Evolutionary conservation across 2,797 vertebrate species (phyloP), one percentile per base, ranked within the genome.

Genomic region (Botia kubotai): DNA sequence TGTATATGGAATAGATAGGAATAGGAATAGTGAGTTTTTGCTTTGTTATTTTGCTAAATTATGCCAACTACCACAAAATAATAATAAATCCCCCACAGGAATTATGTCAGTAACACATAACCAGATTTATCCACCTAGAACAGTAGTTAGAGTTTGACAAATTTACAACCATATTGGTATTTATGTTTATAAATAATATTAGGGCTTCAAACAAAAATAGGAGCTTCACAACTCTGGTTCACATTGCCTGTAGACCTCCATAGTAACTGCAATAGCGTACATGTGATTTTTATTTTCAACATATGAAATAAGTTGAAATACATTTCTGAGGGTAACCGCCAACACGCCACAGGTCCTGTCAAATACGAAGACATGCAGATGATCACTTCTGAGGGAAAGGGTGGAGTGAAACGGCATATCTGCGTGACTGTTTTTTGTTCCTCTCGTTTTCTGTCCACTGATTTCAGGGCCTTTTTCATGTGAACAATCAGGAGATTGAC

Each of bases 401-500:
- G 62, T 66, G 17, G 36, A 57, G 12, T 21, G 50, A 58, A 0
- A 29, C 46, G 23, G 21, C 46, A 19, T 57, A 46, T 58, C 29
- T 66, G 63, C 68, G 33, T 80, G 76, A 67, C 68, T 19, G 29
- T 60, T 17, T 79, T 81, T 83, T 81, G 72, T 81, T 83, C 63
- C 60, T 21, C 48, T 79, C 8, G 26, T 78, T 77, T 85, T 77
- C 72, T 69, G 58, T 13, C 55, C 70, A 66, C 65, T 69, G 39
- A 66, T 55, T 77, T 75, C 17, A 29, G 67, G 43, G 46, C 77
- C 55, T 80, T 78, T 39, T 84, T 83, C 70, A 72, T 79, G 76
- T 58, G 5, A 74, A 72, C 21, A 43, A 3, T 46, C 48, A 75
- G 75, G 19, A 53, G 21, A 78, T 63, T 39, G 23, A 11, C 53